Evolutionary conservation across 2,888 invertebrate genomes (phyloP), one percentile per base, ranked within the genome.

Genomic region (Xylota segnis): DNA sequence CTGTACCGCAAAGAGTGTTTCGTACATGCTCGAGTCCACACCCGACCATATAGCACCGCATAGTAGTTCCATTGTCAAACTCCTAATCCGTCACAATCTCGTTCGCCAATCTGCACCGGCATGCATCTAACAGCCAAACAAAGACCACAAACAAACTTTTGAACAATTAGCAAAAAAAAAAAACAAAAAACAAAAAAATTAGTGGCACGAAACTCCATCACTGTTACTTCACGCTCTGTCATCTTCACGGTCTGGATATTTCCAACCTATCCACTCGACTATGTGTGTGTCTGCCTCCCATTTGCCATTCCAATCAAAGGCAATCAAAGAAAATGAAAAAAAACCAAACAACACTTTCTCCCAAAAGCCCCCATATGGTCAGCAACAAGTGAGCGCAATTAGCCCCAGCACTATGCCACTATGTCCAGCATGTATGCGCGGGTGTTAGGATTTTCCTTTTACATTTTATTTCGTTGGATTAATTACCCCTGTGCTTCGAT

Each of bases 161-260:
- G 14, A 68, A 79, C 63, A 70, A 63, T 74, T 68, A 81, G 61
- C 74, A 7, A 68, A 68, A 81, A n/a, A n/a, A n/a, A n/a, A n/a
- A n/a, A n/a, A n/a, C n/a, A n/a, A n/a, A n/a, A n/a, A n/a, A n/a
- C n/a, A n/a, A n/a, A n/a, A 74, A 63, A 81, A 81, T 81, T 68
- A 81, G 68, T 81, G 47, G 81, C 74, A 81, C 74, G 81, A 75
- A 75, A 81, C 78, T 58, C 65, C 65, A 65, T 34, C 71, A 71
- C 81, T 68, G 81, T 81, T 68, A 81, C 81, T 81, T 81, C 81
- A 81, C 81, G 81, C 43, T 81, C 74, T 75, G 74, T 68, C 81
- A 81, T 81, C 81, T 74, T 81, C 74, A 81, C 74, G 81, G 74
- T 81, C 81, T 81, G 74, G 74, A 81, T 81, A 77, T 58, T 65